Conservation (phyloP, 2,888 invertebrate genomes). For the Tiphia femorata region DNA sequence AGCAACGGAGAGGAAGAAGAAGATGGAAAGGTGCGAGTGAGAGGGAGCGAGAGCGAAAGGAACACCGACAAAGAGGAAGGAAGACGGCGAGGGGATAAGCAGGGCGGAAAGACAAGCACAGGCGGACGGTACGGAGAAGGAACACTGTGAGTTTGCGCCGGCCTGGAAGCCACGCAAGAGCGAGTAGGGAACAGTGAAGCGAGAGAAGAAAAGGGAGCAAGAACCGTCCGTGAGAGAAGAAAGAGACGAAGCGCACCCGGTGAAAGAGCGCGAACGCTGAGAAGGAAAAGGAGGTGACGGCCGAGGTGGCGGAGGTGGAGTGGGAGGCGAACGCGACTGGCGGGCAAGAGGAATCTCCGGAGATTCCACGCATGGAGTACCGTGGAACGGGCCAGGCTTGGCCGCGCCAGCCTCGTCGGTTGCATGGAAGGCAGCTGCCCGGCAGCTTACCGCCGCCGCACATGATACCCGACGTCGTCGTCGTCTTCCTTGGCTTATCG, state of each 20-base stretch:
- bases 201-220: constrained; percentile 10
- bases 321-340: constrained; percentile 35
- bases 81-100: constrained; percentile 2
- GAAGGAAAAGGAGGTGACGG: constrained; percentile 27
- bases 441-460: constrained; percentile 62
- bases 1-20: not conserved
- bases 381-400: constrained; percentile 54
- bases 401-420: constrained; percentile 61
- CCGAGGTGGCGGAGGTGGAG: constrained; percentile 30
- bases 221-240: constrained; percentile 21
- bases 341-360: constrained; percentile 56
- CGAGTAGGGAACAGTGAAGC: not conserved
- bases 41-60: not conserved
- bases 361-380: constrained; percentile 63
- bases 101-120: constrained; percentile 7
- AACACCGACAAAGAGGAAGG: constrained; percentile 7
- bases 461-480: constrained; percentile 42
- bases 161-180: constrained; percentile 31
- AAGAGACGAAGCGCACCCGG: constrained; percentile 18
- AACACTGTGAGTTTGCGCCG: constrained; percentile 28
- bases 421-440: constrained; percentile 66
- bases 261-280: constrained; percentile 29
- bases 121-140: constrained; percentile 23
- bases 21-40: constrained; percentile 8
- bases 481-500: too few relatives aligned